Evolutionary conservation across 2,797 vertebrate species (phyloP).

Genomic region (Ctenopoma kingsleyae): DNA sequence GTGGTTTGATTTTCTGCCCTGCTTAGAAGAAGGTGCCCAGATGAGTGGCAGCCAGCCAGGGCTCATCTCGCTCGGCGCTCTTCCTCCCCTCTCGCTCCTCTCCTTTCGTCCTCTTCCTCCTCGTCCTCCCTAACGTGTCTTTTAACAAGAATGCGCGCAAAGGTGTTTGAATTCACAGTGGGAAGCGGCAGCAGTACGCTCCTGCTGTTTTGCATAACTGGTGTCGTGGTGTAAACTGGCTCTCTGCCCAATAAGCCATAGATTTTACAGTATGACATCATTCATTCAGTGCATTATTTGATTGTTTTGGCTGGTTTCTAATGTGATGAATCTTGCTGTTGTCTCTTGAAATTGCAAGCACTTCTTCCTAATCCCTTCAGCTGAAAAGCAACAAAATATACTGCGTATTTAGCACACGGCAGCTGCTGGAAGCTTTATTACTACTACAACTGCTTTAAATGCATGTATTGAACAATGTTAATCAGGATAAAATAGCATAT

Average conservation of each 20-base stretch:
- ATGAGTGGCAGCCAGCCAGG: conserved; percentile 87
- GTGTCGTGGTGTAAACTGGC: conserved; percentile 65
- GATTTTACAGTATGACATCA: conserved; percentile 75
- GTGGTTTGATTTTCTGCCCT: conserved; percentile 88
- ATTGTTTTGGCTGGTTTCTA: conserved; percentile 76
- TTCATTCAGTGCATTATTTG: conserved; percentile 76
- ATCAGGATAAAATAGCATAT: conserved; percentile 54
- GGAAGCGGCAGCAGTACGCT: conserved; percentile 36
- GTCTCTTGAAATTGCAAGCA: conserved; percentile 65
- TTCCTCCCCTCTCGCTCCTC: conserved; percentile 22
- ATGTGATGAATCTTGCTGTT: conserved; percentile 70
- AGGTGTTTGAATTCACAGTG: conserved; percentile 55
- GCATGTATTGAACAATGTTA: conserved; percentile 33
- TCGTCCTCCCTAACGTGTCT: conserved; percentile 59
- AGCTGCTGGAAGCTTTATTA: conserved; percentile 18
- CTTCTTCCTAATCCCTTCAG: conserved; percentile 29
- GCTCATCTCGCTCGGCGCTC: conserved; percentile 56
- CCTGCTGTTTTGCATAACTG: conserved; percentile 63
- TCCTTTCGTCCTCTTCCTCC: conserved; percentile 28
- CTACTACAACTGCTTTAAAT: conserved; percentile 26
- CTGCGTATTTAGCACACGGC: conserved; percentile 44
- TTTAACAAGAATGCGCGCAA: conserved; percentile 38
- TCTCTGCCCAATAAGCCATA: conserved; percentile 68
- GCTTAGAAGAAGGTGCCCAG: conserved; percentile 87
- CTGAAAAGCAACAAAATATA: conserved; percentile 13